phyloP scores from a whole-genome alignment of 35 echinoderm and acorn worm species.

The Hemicentrotus pulcherrimus region DNA sequence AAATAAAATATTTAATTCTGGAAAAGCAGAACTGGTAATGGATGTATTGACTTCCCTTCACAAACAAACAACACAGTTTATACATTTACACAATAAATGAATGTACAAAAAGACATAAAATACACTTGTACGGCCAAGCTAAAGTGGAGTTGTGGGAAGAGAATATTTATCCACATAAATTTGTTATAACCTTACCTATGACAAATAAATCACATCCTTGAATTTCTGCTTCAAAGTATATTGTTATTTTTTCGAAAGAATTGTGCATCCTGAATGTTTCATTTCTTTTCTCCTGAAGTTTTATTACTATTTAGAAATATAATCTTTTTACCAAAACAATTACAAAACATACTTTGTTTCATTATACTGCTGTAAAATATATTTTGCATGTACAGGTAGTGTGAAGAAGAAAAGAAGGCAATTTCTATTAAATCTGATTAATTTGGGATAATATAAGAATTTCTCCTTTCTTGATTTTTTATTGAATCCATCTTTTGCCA shows the following conservation, averaged over 20 bases:
- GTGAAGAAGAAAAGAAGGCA: not conserved
- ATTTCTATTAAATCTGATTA: not conserved
- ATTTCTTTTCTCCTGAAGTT: not conserved
- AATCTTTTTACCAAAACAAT: no score
- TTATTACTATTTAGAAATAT: not conserved
- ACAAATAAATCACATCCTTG: no score
- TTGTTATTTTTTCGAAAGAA: no score
- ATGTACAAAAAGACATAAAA: not conserved
- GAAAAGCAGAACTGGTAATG: not conserved
- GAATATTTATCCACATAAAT: no score
- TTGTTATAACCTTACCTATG: no score
- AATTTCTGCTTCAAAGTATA: no score
- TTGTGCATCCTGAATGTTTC: no score
- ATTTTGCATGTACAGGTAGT: not conserved
- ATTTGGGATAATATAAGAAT: no score
- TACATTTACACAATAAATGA: not conserved
- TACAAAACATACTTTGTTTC: not conserved
- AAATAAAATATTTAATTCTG: not conserved
- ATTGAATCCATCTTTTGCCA: not conserved
- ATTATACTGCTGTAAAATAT: not conserved
- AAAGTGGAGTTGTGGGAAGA: not conserved
- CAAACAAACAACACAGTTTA: not conserved
- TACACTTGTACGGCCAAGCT: not conserved
- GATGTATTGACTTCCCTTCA: not conserved
- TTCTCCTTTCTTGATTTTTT: no score